These are phyloP conservation scores for Xenentodon cancila DNA, from an alignment of 2,797 vertebrate genomes.

Conservation along the genomic window DNA sequence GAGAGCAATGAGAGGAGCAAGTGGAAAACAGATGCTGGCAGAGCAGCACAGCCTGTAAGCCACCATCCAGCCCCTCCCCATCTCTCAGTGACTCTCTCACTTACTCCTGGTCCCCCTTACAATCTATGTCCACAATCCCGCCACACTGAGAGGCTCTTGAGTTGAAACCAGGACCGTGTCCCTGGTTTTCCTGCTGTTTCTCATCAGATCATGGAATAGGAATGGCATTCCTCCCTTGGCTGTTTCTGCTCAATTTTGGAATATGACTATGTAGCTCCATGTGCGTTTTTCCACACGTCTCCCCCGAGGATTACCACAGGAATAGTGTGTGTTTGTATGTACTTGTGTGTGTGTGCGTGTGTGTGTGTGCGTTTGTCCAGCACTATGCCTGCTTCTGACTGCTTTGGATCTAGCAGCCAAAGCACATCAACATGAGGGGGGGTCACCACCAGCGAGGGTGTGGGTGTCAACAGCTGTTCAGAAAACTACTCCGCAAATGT, in stretches of 20 bases:
- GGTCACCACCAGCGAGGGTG: conserved; percentile 83
- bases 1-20: conserved; percentile 39
- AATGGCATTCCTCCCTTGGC: background rate
- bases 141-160: conserved; percentile 38
- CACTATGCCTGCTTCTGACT: conserved; percentile 59
- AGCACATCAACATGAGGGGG: conserved; percentile 85
- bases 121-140: conserved; percentile 50
- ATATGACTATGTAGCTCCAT: conserved; percentile 33
- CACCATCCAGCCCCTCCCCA: conserved; percentile 47
- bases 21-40: conserved; percentile 56
- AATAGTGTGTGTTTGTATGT: conserved; percentile 28
- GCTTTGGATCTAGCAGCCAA: conserved; percentile 49
- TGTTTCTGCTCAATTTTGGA: conserved; percentile 38
- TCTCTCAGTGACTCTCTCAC: conserved; percentile 44
- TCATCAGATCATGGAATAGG: conserved; percentile 45
- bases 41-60: conserved; percentile 39
- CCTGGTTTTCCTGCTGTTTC: background rate
- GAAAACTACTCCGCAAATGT: conserved; percentile 89
- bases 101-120: conserved; percentile 48
- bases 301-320: conserved; percentile 39
- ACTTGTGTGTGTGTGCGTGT: conserved; percentile 14
- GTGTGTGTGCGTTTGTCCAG: conserved; percentile 20
- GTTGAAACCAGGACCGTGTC: conserved; percentile 19
- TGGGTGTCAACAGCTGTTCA: conserved; percentile 88
- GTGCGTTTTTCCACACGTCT: conserved; percentile 22